Percentiles rank a stretch among this genome's conserved stretches.
These are phyloP conservation scores for Brachylomia viminalis DNA, from an alignment of 2,888 invertebrate genomes.

Conservation along the genomic window DNA sequence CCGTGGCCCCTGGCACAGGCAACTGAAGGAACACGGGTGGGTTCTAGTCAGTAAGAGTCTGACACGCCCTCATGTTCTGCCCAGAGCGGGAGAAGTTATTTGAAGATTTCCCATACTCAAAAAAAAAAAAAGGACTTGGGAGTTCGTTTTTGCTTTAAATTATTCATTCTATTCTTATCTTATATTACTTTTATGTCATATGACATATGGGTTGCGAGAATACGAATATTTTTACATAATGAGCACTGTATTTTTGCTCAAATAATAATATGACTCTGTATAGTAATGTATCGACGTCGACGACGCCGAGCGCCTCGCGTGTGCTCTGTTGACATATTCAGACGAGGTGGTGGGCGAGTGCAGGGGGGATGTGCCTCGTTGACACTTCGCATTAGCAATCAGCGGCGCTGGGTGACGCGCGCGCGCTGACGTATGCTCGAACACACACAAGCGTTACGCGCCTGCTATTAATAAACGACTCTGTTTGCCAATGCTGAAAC, in stretches of 20 bases:
- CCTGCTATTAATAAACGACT: constrained; percentile 22
- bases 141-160: too few species aligned
- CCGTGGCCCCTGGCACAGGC: too few species aligned
- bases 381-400: constrained; percentile 65
- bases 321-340: constrained; percentile 31
- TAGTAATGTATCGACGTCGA: neutral
- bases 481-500: constrained; percentile 14
- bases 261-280: neutral
- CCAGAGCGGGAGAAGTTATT: too few species aligned
- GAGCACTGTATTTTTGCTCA: neutral
- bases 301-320: neutral
- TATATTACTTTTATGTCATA: too few species aligned
- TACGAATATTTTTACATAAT: constrained; percentile 6
- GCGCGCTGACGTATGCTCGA: constrained; percentile 8
- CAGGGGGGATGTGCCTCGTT: constrained; percentile 29
- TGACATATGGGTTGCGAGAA: too few species aligned
- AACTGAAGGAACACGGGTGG: too few species aligned
- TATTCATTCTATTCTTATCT: too few species aligned
- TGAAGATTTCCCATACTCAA: too few species aligned
- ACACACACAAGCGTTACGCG: constrained; percentile 39
- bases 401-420: constrained; percentile 50
- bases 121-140: too few species aligned
- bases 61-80: too few species aligned
- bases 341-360: neutral
- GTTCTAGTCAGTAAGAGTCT: too few species aligned